phyloP scores from a whole-genome alignment of 2,888 invertebrate genomes.

The Melinaea marsaeus region DNA sequence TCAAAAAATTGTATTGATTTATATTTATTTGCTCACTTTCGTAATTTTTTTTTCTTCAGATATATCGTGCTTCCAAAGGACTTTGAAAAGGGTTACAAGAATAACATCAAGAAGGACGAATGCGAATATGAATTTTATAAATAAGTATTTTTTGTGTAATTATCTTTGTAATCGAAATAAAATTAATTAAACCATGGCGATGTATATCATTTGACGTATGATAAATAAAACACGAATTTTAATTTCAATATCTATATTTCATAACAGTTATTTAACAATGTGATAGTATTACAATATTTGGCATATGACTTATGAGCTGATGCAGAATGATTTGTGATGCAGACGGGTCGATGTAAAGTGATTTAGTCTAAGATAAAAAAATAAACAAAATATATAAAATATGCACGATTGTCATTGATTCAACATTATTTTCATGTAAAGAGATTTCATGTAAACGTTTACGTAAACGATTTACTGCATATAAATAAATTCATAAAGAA shows the following conservation, averaged over 20 bases:
- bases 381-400: no score
- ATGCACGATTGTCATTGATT: no score
- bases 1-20: no score
- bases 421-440: no score
- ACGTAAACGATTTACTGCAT: no score
- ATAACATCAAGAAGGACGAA: conserved; percentile 99
- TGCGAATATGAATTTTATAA: conserved; percentile 99
- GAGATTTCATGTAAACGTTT: no score
- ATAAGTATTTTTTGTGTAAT: conserved; percentile 74
- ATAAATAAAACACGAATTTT: conserved; percentile 15
- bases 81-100: conserved; percentile 99
- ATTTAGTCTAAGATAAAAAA: no score
- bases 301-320: conserved; percentile 63
- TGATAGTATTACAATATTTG: conserved; percentile 75
- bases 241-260: conserved; percentile 68
- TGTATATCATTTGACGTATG: not conserved
- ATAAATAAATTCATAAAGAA: not conserved
- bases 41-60: conserved; percentile 44
- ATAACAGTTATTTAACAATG: conserved; percentile 74
- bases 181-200: conserved; percentile 11
- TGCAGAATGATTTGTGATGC: conserved; percentile 39
- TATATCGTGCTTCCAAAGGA: conserved; percentile 99
- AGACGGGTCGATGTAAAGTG: not conserved
- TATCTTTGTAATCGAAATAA: conserved; percentile 26
- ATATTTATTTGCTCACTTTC: not conserved